Evolutionary conservation across 2,797 vertebrate species (phyloP).

Genomic region (Balearica regulorum): DNA sequence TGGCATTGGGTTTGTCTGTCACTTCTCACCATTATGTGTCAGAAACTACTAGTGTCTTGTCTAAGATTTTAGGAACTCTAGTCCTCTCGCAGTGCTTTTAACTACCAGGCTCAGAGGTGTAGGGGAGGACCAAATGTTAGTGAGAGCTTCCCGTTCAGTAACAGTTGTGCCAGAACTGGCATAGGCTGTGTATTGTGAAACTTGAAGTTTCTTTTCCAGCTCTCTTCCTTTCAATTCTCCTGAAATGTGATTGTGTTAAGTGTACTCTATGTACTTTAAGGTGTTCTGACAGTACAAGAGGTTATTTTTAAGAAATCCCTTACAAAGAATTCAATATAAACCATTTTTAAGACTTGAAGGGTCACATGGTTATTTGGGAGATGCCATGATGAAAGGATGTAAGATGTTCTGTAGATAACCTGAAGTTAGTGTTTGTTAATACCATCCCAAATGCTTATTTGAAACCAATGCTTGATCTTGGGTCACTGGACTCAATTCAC

Average conservation of each 20-base stretch:
- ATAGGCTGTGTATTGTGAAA: background rate
- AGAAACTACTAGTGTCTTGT: background rate
- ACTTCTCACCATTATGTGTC: background rate
- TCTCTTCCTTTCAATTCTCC: background rate
- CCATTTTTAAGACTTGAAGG: background rate
- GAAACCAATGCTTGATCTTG: background rate
- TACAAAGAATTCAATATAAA: background rate
- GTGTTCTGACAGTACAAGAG: background rate
- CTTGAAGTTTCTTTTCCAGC: background rate
- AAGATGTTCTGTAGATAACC: background rate
- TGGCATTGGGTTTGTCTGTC: background rate
- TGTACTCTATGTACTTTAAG: background rate
- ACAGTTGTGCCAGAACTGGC: background rate
- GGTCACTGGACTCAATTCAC: background rate
- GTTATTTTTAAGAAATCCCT: background rate
- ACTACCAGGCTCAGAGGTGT: background rate
- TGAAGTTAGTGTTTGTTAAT: background rate
- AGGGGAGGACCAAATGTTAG: rapidly evolving
- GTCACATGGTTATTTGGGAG: background rate
- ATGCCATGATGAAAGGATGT: background rate
- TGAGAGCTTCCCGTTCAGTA: background rate
- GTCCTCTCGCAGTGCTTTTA: background rate
- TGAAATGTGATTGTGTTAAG: background rate
- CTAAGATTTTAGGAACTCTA: background rate
- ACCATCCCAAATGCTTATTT: background rate